These are phyloP conservation scores for Lytechinus variegatus DNA, from an alignment of 35 echinoderm and acorn worm genomes.

Conservation along the genomic window DNA sequence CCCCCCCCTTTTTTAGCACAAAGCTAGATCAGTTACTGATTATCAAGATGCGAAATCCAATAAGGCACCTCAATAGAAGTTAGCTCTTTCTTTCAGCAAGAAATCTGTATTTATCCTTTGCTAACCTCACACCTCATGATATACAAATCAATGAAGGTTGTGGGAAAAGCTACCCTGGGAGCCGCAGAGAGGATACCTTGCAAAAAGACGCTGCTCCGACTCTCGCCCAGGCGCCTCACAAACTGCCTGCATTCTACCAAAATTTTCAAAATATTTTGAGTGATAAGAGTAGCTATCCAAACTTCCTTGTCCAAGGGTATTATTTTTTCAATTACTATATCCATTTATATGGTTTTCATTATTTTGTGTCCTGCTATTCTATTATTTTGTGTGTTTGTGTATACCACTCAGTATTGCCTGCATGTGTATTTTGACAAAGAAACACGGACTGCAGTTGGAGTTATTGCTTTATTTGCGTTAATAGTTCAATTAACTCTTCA, in stretches of 20 bases:
- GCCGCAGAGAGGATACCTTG: neutral
- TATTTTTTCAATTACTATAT: neutral
- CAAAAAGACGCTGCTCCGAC: neutral
- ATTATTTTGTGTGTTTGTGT: neutral
- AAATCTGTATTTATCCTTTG: no score
- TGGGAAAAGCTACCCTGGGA: no score
- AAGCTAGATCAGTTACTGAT: no score
- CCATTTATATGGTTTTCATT: neutral
- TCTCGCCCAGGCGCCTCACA: no score
- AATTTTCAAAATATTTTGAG: neutral
- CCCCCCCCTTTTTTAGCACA: no score
- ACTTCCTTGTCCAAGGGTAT: neutral
- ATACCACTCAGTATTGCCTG: constrained; percentile 10
- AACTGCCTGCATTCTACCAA: no score
- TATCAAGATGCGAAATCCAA: no score
- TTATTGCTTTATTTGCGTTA: neutral
- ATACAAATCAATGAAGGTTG: no score
- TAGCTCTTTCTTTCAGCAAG: no score
- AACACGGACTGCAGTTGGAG: neutral
- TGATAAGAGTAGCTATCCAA: neutral
- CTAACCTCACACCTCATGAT: no score
- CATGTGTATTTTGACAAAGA: neutral
- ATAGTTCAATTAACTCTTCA: neutral
- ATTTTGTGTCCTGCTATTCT: neutral
- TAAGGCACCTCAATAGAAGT: no score